These are phyloP conservation scores for Alligator mississippiensis DNA, from an alignment of 2,113 vertebrate genomes.

Conservation along the genomic window DNA sequence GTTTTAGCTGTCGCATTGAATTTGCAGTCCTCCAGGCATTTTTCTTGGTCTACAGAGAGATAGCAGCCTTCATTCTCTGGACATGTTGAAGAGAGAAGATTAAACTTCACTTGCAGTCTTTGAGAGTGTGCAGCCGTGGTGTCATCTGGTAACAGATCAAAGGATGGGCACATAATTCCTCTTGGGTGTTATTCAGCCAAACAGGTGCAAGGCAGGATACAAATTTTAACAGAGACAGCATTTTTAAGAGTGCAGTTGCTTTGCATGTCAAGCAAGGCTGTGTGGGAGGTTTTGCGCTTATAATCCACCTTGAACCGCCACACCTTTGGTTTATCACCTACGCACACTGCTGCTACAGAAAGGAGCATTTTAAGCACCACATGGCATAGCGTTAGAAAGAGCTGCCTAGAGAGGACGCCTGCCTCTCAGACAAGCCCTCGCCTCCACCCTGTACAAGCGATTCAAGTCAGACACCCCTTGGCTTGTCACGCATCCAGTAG, in stretches of 20 bases:
- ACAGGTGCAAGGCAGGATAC: background rate
- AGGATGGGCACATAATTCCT: background rate
- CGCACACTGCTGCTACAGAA: too few species aligned
- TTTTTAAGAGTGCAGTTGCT: background rate
- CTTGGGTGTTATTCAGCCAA: background rate
- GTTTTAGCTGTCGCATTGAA: conserved; percentile 91
- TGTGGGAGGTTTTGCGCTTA: too few species aligned
- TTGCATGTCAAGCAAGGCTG: background rate
- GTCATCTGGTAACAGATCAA: conserved; percentile 50
- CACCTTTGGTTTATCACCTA: too few species aligned
- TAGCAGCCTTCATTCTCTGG: conserved; percentile 84
- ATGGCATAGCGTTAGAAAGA: background rate
- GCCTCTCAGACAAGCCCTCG: too few species aligned
- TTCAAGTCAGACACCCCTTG: background rate
- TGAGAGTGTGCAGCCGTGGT: background rate
- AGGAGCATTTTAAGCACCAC: background rate
- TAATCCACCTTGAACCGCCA: too few species aligned
- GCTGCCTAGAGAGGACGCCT: background rate
- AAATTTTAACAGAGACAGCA: background rate
- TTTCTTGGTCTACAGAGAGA: conserved; percentile 72
- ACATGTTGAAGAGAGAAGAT: conserved; percentile 77
- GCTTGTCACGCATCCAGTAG: background rate
- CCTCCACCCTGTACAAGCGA: background rate
- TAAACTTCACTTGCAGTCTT: conserved; percentile 79
- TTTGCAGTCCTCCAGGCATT: conserved; percentile 81